These are phyloP conservation scores for Hedya salicella DNA, from an alignment of 2,888 invertebrate genomes.

Conservation along the genomic window DNA sequence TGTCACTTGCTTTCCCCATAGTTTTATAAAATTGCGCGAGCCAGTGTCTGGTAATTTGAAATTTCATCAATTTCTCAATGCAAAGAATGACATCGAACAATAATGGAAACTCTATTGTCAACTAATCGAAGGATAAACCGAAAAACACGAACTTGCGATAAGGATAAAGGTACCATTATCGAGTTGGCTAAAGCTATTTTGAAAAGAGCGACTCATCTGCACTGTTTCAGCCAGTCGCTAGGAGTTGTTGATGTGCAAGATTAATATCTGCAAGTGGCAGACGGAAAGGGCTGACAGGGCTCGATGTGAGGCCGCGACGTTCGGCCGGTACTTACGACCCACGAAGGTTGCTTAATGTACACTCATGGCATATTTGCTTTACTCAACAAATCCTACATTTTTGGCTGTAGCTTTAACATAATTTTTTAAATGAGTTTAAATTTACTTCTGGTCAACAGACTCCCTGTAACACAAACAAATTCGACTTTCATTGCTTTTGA, in stretches of 20 bases:
- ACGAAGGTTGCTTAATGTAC: background rate
- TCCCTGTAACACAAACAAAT: background rate
- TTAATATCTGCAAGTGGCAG: constrained; percentile 32
- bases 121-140: too few relatives aligned
- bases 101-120: too few relatives aligned
- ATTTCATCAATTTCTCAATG: too few relatives aligned
- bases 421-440: background rate
- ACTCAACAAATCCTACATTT: background rate
- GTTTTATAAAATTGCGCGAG: too few relatives aligned
- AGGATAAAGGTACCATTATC: too few relatives aligned
- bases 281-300: constrained; percentile 3
- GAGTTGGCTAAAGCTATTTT: too few relatives aligned
- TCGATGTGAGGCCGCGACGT: constrained; percentile 5
- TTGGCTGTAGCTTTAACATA: background rate
- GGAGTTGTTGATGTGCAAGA: background rate
- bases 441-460: background rate
- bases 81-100: too few relatives aligned
- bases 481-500: background rate
- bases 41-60: too few relatives aligned
- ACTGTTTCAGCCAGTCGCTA: background rate
- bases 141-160: too few relatives aligned
- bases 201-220: too few relatives aligned
- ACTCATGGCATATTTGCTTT: background rate
- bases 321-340: constrained; percentile 9
- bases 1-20: too few relatives aligned